These are phyloP conservation scores for Leucophenga varia DNA, from an alignment of 1,140 invertebrate species.

Conservation along the genomic window DNA sequence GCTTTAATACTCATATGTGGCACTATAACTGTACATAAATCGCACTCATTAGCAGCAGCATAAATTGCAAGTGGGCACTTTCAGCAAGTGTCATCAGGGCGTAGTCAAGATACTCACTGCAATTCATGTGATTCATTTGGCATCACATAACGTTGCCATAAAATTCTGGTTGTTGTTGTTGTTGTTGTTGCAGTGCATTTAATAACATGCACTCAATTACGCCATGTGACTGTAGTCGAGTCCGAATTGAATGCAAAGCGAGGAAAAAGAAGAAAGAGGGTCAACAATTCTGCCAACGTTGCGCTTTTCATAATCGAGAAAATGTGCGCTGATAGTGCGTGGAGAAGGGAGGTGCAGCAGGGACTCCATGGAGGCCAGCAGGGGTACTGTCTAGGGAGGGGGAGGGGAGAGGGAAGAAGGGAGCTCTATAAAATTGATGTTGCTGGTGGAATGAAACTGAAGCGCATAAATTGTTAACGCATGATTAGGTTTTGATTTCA, in stretches of 20 bases:
- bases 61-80: constrained; percentile 15
- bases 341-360: not conserved
- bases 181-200: constrained; percentile 26
- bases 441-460: constrained; percentile 26
- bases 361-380: too few species aligned
- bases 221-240: constrained; percentile 31
- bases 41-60: too few species aligned
- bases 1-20: too few species aligned
- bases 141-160: too few species aligned
- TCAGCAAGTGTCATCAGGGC: too few species aligned
- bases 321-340: constrained; percentile 16
- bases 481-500: constrained; percentile 51
- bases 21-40: too few species aligned
- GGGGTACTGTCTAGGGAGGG: too few species aligned
- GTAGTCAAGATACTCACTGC: too few species aligned
- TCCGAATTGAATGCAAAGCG: constrained; percentile 42
- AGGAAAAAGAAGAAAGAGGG: constrained; percentile 9
- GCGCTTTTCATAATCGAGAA: constrained; percentile 43
- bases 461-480: constrained; percentile 52
- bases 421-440: constrained; percentile 19
- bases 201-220: constrained; percentile 44
- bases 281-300: constrained; percentile 36
- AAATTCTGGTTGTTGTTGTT: constrained; percentile 19
- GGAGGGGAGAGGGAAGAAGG: constrained; percentile 4
- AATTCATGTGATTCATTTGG: too few species aligned